Evolutionary conservation across 2,113 vertebrate species (phyloP).

Genomic region (Suncus etruscus): DNA sequence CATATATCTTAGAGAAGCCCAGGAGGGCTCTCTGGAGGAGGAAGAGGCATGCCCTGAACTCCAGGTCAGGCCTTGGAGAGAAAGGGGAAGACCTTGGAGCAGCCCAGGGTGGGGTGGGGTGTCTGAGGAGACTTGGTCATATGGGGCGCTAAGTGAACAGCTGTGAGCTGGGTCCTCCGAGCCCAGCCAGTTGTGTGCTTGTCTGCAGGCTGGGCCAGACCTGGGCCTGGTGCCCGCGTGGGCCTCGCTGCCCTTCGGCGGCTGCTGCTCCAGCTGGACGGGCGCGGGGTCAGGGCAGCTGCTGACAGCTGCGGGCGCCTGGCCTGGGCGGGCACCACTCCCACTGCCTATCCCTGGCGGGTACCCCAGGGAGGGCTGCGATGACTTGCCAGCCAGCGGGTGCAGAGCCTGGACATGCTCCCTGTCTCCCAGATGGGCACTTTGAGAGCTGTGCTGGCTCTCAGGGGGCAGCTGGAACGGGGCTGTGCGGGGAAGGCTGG

Average conservation of each 20-base stretch:
- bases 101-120: not conserved
- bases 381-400: not conserved
- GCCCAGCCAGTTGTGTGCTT: accelerated
- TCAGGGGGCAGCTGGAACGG: too few relatives aligned
- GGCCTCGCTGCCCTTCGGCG: not conserved
- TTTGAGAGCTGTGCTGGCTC: too few relatives aligned
- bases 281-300: slow-evolving; percentile 55
- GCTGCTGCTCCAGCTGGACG: slow-evolving; percentile 46
- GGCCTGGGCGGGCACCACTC: slow-evolving; percentile 23
- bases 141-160: too few relatives aligned
- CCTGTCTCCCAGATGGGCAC: too few relatives aligned
- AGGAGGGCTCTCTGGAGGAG: slow-evolving; percentile 58
- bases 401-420: too few relatives aligned
- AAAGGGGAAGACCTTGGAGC: not conserved
- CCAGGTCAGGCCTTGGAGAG: not conserved
- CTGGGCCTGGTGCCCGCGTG: not conserved
- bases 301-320: slow-evolving; percentile 68
- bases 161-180: too few relatives aligned
- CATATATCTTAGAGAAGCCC: not conserved
- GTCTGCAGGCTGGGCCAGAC: not conserved
- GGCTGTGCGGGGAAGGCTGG: too few relatives aligned
- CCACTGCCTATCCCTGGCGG: not conserved
- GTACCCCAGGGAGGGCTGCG: not conserved
- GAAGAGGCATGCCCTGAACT: not conserved
- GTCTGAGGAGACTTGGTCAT: not conserved